Evolutionary conservation across 2,888 invertebrate species (phyloP).

Genomic region (Orchesellides sinensis): DNA sequence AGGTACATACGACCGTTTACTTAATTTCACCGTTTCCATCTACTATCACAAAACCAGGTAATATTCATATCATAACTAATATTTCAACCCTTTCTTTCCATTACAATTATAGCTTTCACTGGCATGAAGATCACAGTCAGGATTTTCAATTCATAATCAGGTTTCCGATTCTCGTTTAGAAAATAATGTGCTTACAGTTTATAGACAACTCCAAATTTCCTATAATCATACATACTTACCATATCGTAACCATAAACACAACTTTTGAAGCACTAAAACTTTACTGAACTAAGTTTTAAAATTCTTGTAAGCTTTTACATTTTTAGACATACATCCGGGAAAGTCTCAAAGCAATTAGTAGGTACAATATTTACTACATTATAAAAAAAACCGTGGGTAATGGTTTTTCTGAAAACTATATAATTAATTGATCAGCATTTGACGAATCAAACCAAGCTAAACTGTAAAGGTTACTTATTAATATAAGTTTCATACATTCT

Average conservation of each 20-base stretch:
- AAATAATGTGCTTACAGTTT: too few species aligned
- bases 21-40: neutral
- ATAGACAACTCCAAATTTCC: neutral
- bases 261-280: too few species aligned
- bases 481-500: neutral
- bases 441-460: neutral
- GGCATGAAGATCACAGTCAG: slow-evolving; percentile 46
- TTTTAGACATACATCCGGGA: too few species aligned
- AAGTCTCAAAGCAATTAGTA: too few species aligned
- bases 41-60: neutral
- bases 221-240: neutral
- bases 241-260: neutral
- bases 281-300: neutral
- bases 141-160: neutral
- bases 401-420: too few species aligned
- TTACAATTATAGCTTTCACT: slow-evolving; percentile 12
- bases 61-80: too few species aligned
- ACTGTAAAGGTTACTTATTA: neutral
- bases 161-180: too few species aligned
- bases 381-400: neutral
- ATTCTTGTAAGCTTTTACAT: neutral
- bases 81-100: too few species aligned
- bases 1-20: neutral
- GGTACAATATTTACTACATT: neutral
- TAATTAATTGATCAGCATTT: too few species aligned